phyloP scores from a whole-genome alignment of 2,888 invertebrate genomes.

The Synergus umbraculus region DNA sequence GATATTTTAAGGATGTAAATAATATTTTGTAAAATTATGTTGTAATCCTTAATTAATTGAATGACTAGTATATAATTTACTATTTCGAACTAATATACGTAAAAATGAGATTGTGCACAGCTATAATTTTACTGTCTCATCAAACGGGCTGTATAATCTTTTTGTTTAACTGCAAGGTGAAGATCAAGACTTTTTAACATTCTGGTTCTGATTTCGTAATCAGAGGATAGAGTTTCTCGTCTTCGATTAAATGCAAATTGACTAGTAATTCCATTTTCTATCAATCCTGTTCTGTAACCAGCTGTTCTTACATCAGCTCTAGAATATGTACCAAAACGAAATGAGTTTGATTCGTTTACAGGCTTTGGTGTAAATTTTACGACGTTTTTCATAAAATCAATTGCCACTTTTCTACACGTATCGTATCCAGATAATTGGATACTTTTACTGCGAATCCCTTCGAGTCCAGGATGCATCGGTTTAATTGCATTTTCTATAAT shows the following conservation, averaged over 20 bases:
- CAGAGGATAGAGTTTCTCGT: conserved; percentile 46
- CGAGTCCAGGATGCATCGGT: conserved; percentile 58
- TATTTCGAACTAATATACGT: not conserved
- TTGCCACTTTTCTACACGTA: conserved; percentile 68
- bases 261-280: conserved; percentile 35
- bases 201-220: conserved; percentile 66
- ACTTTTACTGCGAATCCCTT: conserved; percentile 64
- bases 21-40: not conserved
- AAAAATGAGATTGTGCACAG: not conserved
- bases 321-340: conserved; percentile 54
- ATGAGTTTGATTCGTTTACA: conserved; percentile 43
- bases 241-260: conserved; percentile 41
- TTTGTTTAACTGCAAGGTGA: conserved; percentile 71
- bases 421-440: conserved; percentile 71
- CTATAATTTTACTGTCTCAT: conserved; percentile 65
- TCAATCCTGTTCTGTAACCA: conserved; percentile 48
- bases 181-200: conserved; percentile 72
- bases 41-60: not conserved
- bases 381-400: conserved; percentile 69
- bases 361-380: conserved; percentile 55
- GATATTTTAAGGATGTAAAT: too few species aligned
- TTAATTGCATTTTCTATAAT: conserved; percentile 64
- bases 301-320: conserved; percentile 53
- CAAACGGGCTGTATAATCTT: conserved; percentile 70
- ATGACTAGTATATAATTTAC: not conserved